Evolutionary conservation across 2,113 vertebrate genomes (phyloP), one percentile per base, ranked within the genome.

Genomic region (Scophthalmus maximus): DNA sequence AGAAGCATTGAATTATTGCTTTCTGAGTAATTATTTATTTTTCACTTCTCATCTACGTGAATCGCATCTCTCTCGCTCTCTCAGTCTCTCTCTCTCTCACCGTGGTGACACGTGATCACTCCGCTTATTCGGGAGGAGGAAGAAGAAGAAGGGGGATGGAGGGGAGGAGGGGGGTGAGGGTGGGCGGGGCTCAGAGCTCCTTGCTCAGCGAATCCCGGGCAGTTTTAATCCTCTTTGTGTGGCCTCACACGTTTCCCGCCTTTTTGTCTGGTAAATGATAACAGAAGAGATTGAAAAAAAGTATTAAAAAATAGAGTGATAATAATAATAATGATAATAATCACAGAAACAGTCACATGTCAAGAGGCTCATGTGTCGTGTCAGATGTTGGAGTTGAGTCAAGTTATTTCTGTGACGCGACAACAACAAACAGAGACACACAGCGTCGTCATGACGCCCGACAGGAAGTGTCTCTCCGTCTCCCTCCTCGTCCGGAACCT

Each of bases 221-320:
- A 89, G 93, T 91, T 91, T 68, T 93, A 93, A 92, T 94, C 92
- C 92, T 94, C 93, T 93, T 91, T 93, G 92, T 92, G 90, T 88
- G 87, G 88, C 91, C 85, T 93, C 92, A 94, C 92, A 92, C 92
- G 92, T 93, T 94, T 93, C 91, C 93, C 92, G 93, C 92, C 93
- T 93, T 92, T 94, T 93, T 89, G 89, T 94, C 94, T 94, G 94
- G 90, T 93, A 82, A 93, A 94, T 72, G 88, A 93, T 93, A 94
- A 93, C 93, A 94, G 86, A 94, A 94, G 84, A 94, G 73, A 92
- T 87, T 77, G 75, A 84, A 89, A 81, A 91, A 88, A 89, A 82
- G 84, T 74, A 93, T 92, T 92, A 92, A 91, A 88, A 82, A 85
- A 65, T 46, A 71, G 46, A 67, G 74, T 32, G 71, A 80, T 64